Percentiles rank a stretch among this genome's conserved stretches.
Evolutionary conservation across 2,797 vertebrate species (phyloP).

Genomic region (Clamator glandarius): DNA sequence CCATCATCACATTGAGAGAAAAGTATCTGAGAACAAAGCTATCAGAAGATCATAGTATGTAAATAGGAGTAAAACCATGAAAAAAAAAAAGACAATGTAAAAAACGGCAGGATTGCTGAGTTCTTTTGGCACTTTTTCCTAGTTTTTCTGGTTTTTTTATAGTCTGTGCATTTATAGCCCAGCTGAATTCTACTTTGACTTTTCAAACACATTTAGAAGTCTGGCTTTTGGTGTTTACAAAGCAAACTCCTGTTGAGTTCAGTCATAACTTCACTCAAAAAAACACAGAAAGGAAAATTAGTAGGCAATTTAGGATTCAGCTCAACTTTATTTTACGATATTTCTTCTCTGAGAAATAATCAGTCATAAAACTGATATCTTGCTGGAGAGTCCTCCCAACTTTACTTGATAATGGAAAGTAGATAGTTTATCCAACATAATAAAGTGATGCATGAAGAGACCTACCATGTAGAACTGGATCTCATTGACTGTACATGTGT

Average conservation of each 20-base stretch:
- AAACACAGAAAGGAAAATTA: neutral
- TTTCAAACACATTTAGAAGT: neutral
- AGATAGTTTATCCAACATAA: neutral
- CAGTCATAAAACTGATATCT: fast-evolving
- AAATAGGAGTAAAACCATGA: neutral
- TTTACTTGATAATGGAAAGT: neutral
- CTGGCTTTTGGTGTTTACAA: neutral
- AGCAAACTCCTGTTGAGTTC: neutral
- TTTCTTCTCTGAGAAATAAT: neutral
- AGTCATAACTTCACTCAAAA: neutral
- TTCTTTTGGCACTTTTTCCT: neutral
- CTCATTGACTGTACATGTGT: neutral
- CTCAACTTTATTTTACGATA: neutral
- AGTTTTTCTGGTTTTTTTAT: neutral
- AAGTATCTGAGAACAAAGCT: neutral
- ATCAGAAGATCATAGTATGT: neutral
- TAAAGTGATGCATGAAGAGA: neutral
- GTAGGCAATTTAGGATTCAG: neutral
- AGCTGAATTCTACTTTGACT: neutral
- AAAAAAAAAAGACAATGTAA: neutral
- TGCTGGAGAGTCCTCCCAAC: neutral
- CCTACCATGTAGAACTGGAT: neutral
- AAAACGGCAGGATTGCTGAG: neutral
- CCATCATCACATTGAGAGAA: neutral
- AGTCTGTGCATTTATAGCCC: neutral